Conservation (phyloP, 2,113 vertebrate species). For the Campylomormyrus numenius region DNA sequence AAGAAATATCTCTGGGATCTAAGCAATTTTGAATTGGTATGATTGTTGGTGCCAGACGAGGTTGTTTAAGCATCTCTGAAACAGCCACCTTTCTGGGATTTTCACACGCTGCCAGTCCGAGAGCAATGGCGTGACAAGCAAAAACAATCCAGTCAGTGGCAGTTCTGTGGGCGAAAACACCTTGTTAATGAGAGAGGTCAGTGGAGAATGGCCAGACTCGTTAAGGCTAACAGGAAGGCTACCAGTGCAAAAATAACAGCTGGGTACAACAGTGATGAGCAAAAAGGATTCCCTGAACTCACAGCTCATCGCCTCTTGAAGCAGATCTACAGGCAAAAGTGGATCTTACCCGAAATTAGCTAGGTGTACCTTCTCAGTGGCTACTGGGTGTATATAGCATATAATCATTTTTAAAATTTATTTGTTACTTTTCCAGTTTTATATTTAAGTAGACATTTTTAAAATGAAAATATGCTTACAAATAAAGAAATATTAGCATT, state of each 20-base stretch:
- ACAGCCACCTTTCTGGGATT: background rate
- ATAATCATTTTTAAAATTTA: background rate
- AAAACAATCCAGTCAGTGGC: background rate
- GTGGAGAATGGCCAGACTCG: background rate
- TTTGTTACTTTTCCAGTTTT: background rate
- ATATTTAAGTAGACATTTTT: background rate
- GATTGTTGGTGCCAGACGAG: background rate
- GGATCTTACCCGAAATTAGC: background rate
- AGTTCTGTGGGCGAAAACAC: background rate
- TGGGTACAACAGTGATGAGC: background rate
- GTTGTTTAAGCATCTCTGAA: background rate
- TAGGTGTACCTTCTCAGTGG: background rate
- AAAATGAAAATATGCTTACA: background rate
- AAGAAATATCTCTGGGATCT: background rate
- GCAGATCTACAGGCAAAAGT: background rate
- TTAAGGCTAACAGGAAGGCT: background rate
- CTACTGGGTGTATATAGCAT: background rate
- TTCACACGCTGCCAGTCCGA: background rate
- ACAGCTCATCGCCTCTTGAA: background rate
- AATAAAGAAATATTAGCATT: slow-evolving; percentile 12
- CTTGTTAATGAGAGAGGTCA: background rate
- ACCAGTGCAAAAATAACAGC: background rate
- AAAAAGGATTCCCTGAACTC: background rate
- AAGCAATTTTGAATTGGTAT: background rate
- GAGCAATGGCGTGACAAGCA: background rate